Evolutionary conservation across 2,113 vertebrate genomes (phyloP).

Genomic region (Poeciliopsis turrubarensis): DNA sequence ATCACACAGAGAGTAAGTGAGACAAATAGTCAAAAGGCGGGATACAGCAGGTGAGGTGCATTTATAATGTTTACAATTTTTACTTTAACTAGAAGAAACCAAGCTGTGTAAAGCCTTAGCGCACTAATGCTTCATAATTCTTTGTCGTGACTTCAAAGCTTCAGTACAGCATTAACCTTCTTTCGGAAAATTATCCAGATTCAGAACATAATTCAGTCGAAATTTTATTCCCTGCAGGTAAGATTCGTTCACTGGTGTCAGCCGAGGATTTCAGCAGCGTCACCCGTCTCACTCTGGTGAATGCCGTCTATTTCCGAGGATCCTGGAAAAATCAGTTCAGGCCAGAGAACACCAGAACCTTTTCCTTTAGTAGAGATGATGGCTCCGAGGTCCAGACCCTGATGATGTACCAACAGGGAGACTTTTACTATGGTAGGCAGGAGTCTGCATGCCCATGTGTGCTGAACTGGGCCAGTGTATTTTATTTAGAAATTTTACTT

Average conservation of each 20-base stretch:
- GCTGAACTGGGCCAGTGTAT: not conserved
- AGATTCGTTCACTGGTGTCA: slow-evolving; percentile 91
- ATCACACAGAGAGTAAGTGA: slow-evolving; percentile 93
- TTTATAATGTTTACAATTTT: not conserved
- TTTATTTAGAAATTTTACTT: slow-evolving; percentile 25
- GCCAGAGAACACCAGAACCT: slow-evolving; percentile 96
- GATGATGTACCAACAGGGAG: slow-evolving; percentile 99
- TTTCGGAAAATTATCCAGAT: not conserved
- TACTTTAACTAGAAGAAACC: not conserved
- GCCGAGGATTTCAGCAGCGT: slow-evolving; percentile 87
- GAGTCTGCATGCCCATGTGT: slow-evolving; percentile 1
- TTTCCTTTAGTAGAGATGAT: slow-evolving; percentile 97
- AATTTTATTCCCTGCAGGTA: slow-evolving; percentile 75
- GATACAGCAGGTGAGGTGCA: not conserved
- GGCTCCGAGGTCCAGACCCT: slow-evolving; percentile 96
- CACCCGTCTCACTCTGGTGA: slow-evolving; percentile 90
- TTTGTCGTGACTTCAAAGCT: not conserved
- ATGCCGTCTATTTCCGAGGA: slow-evolving; percentile 96
- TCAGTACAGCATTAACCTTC: not conserved
- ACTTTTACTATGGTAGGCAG: slow-evolving; percentile 95
- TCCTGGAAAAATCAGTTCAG: slow-evolving; percentile 98
- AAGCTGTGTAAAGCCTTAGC: not conserved
- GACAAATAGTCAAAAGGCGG: not conserved
- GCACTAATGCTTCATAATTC: not conserved
- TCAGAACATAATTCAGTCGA: not conserved